Evolutionary conservation across 2,888 invertebrate species (phyloP), one percentile per base, ranked within the genome.

Genomic region (Penaeus monodon): DNA sequence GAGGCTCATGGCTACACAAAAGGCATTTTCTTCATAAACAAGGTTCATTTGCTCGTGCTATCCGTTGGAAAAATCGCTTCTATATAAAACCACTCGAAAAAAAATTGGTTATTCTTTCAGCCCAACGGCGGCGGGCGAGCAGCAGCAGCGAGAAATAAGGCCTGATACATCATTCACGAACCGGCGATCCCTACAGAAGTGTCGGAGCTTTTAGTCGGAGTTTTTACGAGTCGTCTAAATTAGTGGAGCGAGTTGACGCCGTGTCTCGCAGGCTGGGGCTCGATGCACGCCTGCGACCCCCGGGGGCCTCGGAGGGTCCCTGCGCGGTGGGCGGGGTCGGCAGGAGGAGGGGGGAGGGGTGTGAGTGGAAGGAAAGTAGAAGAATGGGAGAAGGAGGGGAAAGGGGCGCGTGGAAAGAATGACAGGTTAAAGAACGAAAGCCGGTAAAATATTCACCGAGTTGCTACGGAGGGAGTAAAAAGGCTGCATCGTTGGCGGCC

Each of bases 161-260:
- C 79, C 57, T 27, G 57, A 49, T 79, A 63, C 79, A 79, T 79
- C 79, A 79, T 79, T 79, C 57, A 79, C 79, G 79, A 79, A 63
- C 79, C 33, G 79, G 79, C 63, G 79, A 79, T 79, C 63, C 79
- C 79, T 29, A 64, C 79, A 63, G 27, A 64, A 79, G 33, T 79
- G 79, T 79, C 27, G 63, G 29, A 64, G 63, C 49, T 79, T 84
- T 77, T 73, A 65, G 83, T 44, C 83, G n/a, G 76, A 65, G 77
- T 84, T 84, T 84, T 84, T 65, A 83, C 83, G 63, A 64, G 83
- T 84, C 64, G 68, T n/a, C 38, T 33, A 76, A 76, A 84, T 84
- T 84, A 84, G 83, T 76, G 83, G 83, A 84, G 83, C 83, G 83
- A 63, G 83, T 84, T 84, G 83, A 76, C 65, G 49, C 64, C 38